Percentiles rank a stretch among this genome's conserved stretches.
Evolutionary conservation across 2,797 vertebrate genomes (phyloP).

Genomic region (Alca torda): DNA sequence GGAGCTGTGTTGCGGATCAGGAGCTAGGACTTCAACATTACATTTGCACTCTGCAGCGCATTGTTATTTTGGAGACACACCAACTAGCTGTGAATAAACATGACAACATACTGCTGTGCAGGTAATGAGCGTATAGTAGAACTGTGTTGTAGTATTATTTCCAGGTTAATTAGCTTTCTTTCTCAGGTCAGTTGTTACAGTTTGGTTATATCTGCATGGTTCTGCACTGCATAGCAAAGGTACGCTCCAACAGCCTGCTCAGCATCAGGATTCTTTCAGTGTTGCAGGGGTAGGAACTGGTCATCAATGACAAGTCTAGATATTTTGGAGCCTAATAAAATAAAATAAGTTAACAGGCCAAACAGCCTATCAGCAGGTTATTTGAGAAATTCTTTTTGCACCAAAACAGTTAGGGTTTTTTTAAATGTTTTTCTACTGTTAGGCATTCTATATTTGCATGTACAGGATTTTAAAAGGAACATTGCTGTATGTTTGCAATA

Average conservation of each 20-base stretch:
- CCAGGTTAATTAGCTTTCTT: not conserved
- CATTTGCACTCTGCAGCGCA: not conserved
- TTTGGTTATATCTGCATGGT: not conserved
- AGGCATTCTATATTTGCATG: not conserved
- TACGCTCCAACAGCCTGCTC: not conserved
- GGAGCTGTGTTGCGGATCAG: not conserved
- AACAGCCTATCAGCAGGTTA: not conserved
- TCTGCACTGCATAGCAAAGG: not conserved
- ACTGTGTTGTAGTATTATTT: not conserved
- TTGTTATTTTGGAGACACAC: not conserved
- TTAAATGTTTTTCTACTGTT: not conserved
- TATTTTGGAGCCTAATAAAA: not conserved
- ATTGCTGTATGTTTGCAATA: not conserved
- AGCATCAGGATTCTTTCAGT: not conserved
- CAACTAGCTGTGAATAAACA: not conserved
- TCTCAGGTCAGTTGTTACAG: not conserved
- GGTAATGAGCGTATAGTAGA: not conserved
- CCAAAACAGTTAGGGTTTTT: not conserved
- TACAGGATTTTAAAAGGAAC: not conserved
- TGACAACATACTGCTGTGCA: not conserved
- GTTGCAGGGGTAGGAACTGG: not conserved
- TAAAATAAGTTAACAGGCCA: not conserved
- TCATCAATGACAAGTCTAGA: not conserved
- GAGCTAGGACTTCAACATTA: not conserved
- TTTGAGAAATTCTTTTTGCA: not conserved